Percentiles rank a stretch among this genome's conserved stretches.
phyloP scores from a whole-genome alignment of 2,797 vertebrate species.

The Tarsius wallacei region DNA sequence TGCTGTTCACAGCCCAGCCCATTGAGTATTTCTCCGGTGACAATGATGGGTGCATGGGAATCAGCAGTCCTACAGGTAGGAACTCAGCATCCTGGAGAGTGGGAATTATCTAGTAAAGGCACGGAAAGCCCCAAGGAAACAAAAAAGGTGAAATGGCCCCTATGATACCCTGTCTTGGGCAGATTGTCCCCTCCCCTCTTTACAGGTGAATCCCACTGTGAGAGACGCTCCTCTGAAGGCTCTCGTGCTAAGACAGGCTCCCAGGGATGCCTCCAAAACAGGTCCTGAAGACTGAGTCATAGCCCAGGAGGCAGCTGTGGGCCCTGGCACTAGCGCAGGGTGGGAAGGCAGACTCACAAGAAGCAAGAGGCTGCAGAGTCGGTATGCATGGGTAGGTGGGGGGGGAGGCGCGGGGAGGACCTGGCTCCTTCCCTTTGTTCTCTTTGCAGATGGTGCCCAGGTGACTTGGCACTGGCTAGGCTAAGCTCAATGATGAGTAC shows the following conservation, averaged over 20 bases:
- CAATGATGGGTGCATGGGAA: background rate
- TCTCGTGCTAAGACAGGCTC: background rate
- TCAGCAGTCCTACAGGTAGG: background rate
- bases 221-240: no score
- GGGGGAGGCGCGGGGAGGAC: accelerated
- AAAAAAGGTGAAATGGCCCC: background rate
- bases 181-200: no score
- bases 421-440: accelerated
- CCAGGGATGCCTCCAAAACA: background rate
- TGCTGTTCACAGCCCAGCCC: background rate
- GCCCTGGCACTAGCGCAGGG: background rate
- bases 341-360: background rate
- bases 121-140: background rate
- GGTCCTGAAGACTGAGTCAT: background rate
- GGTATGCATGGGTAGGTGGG: accelerated
- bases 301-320: background rate
- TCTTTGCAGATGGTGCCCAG: background rate
- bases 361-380: background rate
- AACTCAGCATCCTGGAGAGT: background rate
- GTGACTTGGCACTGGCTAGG: background rate
- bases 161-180: background rate
- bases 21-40: accelerated
- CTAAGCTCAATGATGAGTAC: background rate
- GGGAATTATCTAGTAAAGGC: background rate
- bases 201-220: background rate